Conservation (phyloP, 2,888 invertebrate genomes). For the Ophion ventricosus region DNA sequence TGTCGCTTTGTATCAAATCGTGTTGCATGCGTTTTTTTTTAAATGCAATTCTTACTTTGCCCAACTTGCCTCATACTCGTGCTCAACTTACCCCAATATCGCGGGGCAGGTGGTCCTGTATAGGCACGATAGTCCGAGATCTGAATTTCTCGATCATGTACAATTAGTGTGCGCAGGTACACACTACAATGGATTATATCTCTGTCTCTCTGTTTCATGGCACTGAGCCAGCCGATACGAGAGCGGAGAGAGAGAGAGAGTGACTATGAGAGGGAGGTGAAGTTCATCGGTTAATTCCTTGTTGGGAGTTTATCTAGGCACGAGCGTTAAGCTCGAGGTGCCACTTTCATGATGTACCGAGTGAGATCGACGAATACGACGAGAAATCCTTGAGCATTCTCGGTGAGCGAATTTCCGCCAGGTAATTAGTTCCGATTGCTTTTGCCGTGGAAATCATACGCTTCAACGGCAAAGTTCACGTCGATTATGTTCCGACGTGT, state of each 20-base stretch:
- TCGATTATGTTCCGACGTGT: conserved; percentile 49
- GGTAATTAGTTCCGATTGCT: conserved; percentile 41
- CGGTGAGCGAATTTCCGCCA: conserved; percentile 55
- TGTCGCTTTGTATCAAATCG: too few species aligned
- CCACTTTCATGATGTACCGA: conserved; percentile 16
- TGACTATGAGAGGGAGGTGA: conserved; percentile 23
- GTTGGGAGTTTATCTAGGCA: conserved; percentile 28
- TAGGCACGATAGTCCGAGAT: conserved; percentile 34
- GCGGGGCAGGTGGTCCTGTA: conserved; percentile 26
- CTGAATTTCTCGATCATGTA: conserved; percentile 54
- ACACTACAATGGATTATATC: conserved; percentile 9
- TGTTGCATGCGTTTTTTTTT: not conserved
- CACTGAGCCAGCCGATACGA: conserved; percentile 18
- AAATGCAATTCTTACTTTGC: too few species aligned
- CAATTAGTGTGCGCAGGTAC: conserved; percentile 55
- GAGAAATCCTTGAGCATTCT: conserved; percentile 42
- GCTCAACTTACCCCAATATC: too few species aligned
- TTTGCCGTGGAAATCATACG: conserved; percentile 29
- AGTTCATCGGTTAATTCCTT: conserved; percentile 51
- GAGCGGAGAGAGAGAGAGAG: too few species aligned
- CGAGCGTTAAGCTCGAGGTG: conserved; percentile 36
- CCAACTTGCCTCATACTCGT: too few species aligned
- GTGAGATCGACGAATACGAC: conserved; percentile 1
- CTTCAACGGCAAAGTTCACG: conserved; percentile 47
- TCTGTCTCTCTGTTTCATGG: conserved; percentile 29